Evolutionary conservation across 2,888 invertebrate genomes (phyloP).

Genomic region (Amblyteles armatorius): DNA sequence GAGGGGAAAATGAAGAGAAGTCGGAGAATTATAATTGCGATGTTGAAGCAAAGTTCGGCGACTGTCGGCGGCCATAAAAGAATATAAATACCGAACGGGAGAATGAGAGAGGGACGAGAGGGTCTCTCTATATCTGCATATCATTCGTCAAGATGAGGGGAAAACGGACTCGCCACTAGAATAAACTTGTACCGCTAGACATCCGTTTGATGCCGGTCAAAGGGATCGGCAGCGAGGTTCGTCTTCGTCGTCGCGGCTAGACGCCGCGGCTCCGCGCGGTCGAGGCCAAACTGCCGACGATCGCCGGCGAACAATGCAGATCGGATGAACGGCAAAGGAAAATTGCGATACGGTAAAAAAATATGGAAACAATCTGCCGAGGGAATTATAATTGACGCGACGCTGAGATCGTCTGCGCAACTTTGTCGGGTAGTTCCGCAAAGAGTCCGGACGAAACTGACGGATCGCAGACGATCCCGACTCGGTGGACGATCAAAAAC

Average conservation of each 20-base stretch:
- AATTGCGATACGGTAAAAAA: slow-evolving; percentile 18
- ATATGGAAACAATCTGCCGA: slow-evolving; percentile 4
- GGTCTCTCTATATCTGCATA: slow-evolving; percentile 41
- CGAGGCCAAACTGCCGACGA: slow-evolving; percentile 38
- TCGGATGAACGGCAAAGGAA: background rate
- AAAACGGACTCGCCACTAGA: slow-evolving; percentile 32
- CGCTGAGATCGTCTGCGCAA: background rate
- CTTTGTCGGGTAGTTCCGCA: background rate
- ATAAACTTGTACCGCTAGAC: slow-evolving; percentile 60
- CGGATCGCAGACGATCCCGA: background rate
- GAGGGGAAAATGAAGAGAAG: slow-evolving; percentile 17
- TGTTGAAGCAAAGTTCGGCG: slow-evolving; percentile 53
- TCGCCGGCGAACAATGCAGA: slow-evolving; percentile 31
- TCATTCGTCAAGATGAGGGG: slow-evolving; percentile 38
- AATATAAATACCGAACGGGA: slow-evolving; percentile 47
- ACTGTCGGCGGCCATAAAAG: background rate
- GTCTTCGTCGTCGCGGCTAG: slow-evolving; percentile 29
- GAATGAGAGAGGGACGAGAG: background rate
- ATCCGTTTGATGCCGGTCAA: slow-evolving; percentile 66
- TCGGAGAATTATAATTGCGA: slow-evolving; percentile 60
- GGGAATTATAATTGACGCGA: slow-evolving; percentile 13
- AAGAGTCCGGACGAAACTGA: background rate
- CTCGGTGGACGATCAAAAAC: slow-evolving; percentile 1
- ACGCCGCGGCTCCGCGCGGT: slow-evolving; percentile 21
- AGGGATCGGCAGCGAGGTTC: slow-evolving; percentile 45